These are phyloP conservation scores for Caenorhabditis tropicalis DNA, from an alignment of 1,140 invertebrate genomes.

Conservation along the genomic window DNA sequence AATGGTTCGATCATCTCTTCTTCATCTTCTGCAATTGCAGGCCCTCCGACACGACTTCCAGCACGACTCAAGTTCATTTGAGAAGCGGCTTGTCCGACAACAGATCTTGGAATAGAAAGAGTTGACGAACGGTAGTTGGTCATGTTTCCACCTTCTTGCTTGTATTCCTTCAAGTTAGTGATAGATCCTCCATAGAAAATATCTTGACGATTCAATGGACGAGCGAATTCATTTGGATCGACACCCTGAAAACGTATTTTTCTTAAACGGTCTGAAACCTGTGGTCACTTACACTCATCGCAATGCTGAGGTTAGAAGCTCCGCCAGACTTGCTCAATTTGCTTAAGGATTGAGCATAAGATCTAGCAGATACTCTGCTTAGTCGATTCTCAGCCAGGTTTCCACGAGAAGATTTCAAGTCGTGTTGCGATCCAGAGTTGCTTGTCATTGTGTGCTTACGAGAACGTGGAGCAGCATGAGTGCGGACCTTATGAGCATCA, in stretches of 20 bases:
- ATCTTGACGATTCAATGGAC: slow-evolving; percentile 67
- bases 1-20: slow-evolving; percentile 47
- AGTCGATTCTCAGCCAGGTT: slow-evolving; percentile 64
- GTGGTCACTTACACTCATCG: slow-evolving; percentile 65
- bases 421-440: slow-evolving; percentile 54
- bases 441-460: slow-evolving; percentile 64
- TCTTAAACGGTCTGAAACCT: neutral
- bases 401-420: slow-evolving; percentile 52
- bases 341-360: slow-evolving; percentile 69
- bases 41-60: slow-evolving; percentile 47
- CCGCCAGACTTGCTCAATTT: slow-evolving; percentile 61
- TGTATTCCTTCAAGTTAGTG: slow-evolving; percentile 68
- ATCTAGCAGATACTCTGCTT: slow-evolving; percentile 65
- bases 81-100: slow-evolving; percentile 60
- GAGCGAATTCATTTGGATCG: slow-evolving; percentile 69
- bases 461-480: slow-evolving; percentile 48
- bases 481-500: slow-evolving; percentile 1
- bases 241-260: slow-evolving; percentile 61
- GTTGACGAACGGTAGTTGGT: slow-evolving; percentile 62
- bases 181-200: slow-evolving; percentile 71
- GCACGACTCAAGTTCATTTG: slow-evolving; percentile 45
- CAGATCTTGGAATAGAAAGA: slow-evolving; percentile 68
- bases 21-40: slow-evolving; percentile 45
- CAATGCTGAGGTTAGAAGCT: slow-evolving; percentile 64
- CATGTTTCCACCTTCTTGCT: slow-evolving; percentile 63